Base-by-base conservation (phyloP, 64 coral and sea anemone genomes). In the Anthopleura sola region DNA sequence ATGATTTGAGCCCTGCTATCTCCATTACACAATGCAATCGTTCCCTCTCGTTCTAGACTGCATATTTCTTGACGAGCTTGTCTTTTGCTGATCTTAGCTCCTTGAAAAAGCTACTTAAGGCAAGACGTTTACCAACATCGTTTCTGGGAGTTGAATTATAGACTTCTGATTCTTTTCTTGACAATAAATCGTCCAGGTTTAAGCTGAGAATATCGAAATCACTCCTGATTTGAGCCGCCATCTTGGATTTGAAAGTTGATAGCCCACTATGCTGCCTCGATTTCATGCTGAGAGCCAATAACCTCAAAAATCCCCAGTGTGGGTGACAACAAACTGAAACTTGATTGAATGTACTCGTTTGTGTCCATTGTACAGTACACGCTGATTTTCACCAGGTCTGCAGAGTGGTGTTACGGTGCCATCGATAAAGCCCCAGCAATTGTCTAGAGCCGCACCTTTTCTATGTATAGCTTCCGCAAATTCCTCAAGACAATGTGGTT, bases 1-100 rank as follows among this genome's bases (percentile, higher is more conserved):
- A 53, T 40, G 86, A 76, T 46, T 93, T 80, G 78, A 88, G 53
- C 87, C 87, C 87, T 87, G 78, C 91, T 38, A 88, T 80, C 86
- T 93, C 83, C 86, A 93, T 85, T 56, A 64, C 91, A 88, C 77
- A 88, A 49, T 88, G 86, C 60, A 88, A 93, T 87, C 85, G 86
- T 58, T 91, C 49, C 83, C 90, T 91, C 77, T 86, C 90, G 78
- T 46, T 81, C 74, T 78, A 81, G 57, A 85, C 66, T 91, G 83
- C 89, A 91, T 86, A 91, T 78, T 86, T 91, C 89, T 91, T 91
- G 23, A 68, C 75, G 39, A 91, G 60, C 84, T 84, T 60, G 84
- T 91, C 83, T 75, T 91, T 91, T 68, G 89, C 89, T 46, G 78
- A 77, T 91, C 75, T 53, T 74, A 91, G 83, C 76, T 91, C 75